A percentile compares a stretch with the other conserved stretches of the same genome.
phyloP scores from a whole-genome alignment of 2,888 invertebrate species.

The Cancer borealis region DNA sequence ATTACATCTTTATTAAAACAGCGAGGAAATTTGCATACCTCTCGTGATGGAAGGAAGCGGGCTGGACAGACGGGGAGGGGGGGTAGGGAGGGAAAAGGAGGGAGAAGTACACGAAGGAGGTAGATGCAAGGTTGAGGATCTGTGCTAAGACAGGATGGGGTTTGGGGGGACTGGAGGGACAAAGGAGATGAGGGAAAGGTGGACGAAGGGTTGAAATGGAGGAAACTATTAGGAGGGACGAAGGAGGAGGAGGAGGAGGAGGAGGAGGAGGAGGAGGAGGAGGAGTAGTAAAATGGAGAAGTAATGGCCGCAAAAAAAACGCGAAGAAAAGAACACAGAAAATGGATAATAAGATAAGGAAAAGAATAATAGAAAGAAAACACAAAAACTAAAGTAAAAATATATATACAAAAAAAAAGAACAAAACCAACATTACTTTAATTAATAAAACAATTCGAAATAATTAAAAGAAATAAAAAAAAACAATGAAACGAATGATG shows the following conservation, averaged over 20 bases:
- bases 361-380: not conserved
- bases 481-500: not conserved
- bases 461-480: not conserved
- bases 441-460: no score
- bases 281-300: not conserved
- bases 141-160: not conserved
- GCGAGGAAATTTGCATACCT: constrained; percentile 39
- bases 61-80: not conserved
- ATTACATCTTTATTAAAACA: constrained; percentile 46
- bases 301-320: not conserved
- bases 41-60: not conserved
- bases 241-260: not conserved
- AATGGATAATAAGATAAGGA: not conserved
- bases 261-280: not conserved
- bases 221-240: not conserved
- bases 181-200: not conserved
- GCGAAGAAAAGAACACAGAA: not conserved
- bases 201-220: not conserved
- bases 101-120: no score
- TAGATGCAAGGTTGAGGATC: not conserved
- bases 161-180: not conserved
- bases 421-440: no score
- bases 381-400: not conserved
- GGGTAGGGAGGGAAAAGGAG: not conserved
- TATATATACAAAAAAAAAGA: no score